Evolutionary conservation across 1,140 invertebrate species (phyloP), one percentile per base, ranked within the genome.

Genomic region (Campoletis sonorensis): DNA sequence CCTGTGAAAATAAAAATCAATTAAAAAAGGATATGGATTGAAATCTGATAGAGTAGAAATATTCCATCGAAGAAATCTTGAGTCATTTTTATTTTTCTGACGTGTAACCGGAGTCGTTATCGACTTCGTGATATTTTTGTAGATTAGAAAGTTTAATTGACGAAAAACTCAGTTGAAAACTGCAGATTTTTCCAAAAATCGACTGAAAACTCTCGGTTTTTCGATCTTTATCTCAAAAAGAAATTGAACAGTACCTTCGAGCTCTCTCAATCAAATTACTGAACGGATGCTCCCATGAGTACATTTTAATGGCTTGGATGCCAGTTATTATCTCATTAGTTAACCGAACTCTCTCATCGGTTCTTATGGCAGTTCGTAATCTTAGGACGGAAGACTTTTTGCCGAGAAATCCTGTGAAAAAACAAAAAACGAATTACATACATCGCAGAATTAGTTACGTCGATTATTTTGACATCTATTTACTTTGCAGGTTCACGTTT

Each of bases 271-370:
- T 94, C 37, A 97, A 90, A 76, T 93, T 93, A 4, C 95, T 95
- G 87, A 98, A 97, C 0, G 96, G 96, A 79, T 95, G 94, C 89
- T 98, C 97, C 97, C 97, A 98, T 0, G 96, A 95, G 87, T 97
- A 97, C 97, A 98, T 98, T 92, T 98, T 99, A 33, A 96, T 97
- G 1, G 95, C 95, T 82, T 95, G 95, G 30, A 96, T 96, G n/a
- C 95, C 95, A 61, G 93, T 93, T 21, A 98, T 95, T 16, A 98
- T 95, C 88, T 98, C 97, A 87, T 96, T 97, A 93, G 97, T 97
- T 10, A 97, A 87, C 67, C 96, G 92, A 0, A 98, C 95, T n/a
- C 97, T 91, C 85, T 97, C 94, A 91, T 98, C 97, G 0, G 97
- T 98, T 16, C 94, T 90, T 27, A 93, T 90, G 0, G 96, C 95